Base-by-base conservation (phyloP, 2,888 invertebrate species). In the Dryococelus australis region DNA sequence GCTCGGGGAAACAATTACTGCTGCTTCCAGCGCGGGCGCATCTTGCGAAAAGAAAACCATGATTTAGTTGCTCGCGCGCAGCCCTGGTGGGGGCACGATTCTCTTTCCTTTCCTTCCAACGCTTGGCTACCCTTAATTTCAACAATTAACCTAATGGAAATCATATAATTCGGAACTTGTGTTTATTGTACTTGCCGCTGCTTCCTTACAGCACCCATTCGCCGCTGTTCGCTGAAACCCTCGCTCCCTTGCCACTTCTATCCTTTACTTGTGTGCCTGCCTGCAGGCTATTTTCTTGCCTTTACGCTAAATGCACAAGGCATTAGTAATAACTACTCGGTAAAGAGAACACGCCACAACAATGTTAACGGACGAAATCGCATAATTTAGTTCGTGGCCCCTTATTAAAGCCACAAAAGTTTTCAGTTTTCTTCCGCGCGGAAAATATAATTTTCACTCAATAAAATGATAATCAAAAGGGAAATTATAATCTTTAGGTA, bases 111-210 rank as follows among this genome's bases (percentile, higher is more conserved):
- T 79, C 80, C 87, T 86, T 84, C 79, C 51, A 86, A 86, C 87
- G 87, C 86, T 86, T 87, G 86, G 87, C 81, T 88, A 85, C 87
- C 88, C 89, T 88, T 89, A 89, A 89, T 89, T 89, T 89, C 89
- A 87, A 88, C 89, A 89, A 89, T 89, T 89, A 89, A 88, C 89
- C 88, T 88, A 89, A 89, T 89, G 89, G 89, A 88, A 89, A 89
- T 89, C 89, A 89, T 89, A 89, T 89, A 89, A 89, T 89, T 89
- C 89, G 88, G 86, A 89, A 89, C 89, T 88, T 88, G 89, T 89
- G 89, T 89, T 89, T 89, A 89, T 89, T 88, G 89, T 88, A 88
- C 88, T 87, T 87, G 86, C 87, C 85, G 86, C 84, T n/a, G 43
- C 35, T 83, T 83, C 28, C 43, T 84, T 16, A 1, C 84, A 43